These are phyloP conservation scores for Peromyscus maniculatus DNA, from an alignment of 2,113 vertebrate species.

Conservation along the genomic window DNA sequence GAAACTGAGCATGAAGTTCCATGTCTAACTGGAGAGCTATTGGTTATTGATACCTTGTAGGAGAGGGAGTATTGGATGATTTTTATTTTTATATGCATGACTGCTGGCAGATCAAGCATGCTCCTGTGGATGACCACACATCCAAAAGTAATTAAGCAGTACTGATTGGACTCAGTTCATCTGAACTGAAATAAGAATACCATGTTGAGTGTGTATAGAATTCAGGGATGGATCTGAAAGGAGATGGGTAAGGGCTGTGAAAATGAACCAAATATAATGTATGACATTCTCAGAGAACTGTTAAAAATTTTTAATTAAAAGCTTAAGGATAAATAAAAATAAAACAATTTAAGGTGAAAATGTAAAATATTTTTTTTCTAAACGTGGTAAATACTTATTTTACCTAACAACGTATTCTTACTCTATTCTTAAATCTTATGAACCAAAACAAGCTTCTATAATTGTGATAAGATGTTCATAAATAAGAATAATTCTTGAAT, in stretches of 20 bases:
- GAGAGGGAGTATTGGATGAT: background rate
- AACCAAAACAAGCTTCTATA: background rate
- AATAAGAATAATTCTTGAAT: background rate
- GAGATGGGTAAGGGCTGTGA: background rate
- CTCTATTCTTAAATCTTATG: background rate
- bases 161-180: background rate
- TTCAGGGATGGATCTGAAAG: background rate
- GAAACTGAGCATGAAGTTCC: background rate
- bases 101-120: background rate
- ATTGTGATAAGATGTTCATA: background rate
- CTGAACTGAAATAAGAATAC: background rate
- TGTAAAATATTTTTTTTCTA: constrained; percentile 22
- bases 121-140: background rate
- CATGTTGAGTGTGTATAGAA: background rate
- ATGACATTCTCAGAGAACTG: background rate
- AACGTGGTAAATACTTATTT: background rate
- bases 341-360: background rate
- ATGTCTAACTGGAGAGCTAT: background rate
- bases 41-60: background rate
- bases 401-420: background rate
- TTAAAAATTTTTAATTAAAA: background rate
- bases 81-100: background rate
- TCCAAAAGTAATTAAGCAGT: background rate
- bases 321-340: background rate
- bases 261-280: background rate